These are phyloP conservation scores for Heliconius sara DNA, from an alignment of 2,888 invertebrate genomes.

Conservation along the genomic window DNA sequence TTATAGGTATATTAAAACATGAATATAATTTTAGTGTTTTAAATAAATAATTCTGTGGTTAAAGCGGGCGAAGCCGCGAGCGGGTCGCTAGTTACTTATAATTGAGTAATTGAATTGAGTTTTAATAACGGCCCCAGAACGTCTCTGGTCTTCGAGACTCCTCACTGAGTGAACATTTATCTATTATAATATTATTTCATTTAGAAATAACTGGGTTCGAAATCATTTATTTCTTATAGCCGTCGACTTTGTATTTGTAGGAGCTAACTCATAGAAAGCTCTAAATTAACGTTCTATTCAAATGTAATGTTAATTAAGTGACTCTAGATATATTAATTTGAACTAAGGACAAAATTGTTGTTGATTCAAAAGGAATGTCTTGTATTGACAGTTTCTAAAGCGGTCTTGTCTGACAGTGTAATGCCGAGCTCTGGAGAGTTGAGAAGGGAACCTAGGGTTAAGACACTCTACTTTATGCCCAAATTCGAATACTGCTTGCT, in stretches of 20 bases:
- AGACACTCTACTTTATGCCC: not conserved
- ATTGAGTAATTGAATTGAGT: conserved; percentile 16
- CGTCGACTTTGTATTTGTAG: conserved; percentile 26
- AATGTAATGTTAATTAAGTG: not conserved
- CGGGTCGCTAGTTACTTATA: no score
- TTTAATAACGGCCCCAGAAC: conserved; percentile 25
- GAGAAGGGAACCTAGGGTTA: not conserved
- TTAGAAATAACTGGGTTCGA: conserved; percentile 18
- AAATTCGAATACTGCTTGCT: not conserved
- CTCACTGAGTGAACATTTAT: conserved; percentile 29
- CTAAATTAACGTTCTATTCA: conserved; percentile 17
- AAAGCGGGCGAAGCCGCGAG: no score
- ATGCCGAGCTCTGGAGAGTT: no score
- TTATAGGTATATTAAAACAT: no score
- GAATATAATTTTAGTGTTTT: no score
- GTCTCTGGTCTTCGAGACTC: conserved; percentile 16
- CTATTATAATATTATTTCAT: conserved; percentile 38
- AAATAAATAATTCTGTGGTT: no score
- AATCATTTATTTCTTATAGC: conserved; percentile 31
- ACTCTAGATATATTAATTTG: not conserved
- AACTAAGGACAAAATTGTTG: no score
- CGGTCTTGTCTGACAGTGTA: no score
- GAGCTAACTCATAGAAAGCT: conserved; percentile 19
- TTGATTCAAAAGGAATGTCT: no score
- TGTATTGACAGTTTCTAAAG: no score